Percentiles rank a stretch among this genome's conserved stretches.
phyloP scores from a whole-genome alignment of 2,797 vertebrate genomes.

The Naso thynnoides region DNA sequence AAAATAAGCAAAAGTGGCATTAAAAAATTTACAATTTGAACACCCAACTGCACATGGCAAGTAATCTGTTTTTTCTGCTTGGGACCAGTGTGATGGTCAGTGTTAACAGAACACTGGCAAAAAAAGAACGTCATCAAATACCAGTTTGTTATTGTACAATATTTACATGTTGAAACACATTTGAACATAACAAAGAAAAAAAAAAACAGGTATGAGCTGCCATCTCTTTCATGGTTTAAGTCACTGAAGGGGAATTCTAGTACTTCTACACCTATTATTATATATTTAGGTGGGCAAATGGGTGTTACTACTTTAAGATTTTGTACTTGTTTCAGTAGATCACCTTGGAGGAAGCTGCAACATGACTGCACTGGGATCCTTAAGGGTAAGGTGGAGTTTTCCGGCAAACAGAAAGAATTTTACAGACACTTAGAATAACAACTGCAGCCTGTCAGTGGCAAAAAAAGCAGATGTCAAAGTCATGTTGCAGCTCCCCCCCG shows the following conservation, averaged over 20 bases:
- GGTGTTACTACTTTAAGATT: no score
- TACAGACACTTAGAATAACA: no score
- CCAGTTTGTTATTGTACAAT: slow-evolving; percentile 29
- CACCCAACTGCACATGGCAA: slow-evolving; percentile 28
- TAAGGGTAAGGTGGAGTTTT: no score
- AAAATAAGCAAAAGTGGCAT: slow-evolving; percentile 13
- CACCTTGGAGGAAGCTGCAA: no score
- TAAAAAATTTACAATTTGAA: slow-evolving; percentile 9
- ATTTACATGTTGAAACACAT: slow-evolving; percentile 42
- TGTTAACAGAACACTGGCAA: neutral
- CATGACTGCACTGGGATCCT: no score
- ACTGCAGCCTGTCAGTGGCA: no score
- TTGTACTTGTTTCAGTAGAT: no score
- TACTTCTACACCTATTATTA: no score
- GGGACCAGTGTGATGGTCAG: slow-evolving; percentile 1
- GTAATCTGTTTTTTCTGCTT: neutral
- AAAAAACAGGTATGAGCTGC: slow-evolving; percentile 23
- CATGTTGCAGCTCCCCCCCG: no score
- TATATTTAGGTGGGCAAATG: no score
- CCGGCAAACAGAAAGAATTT: no score
- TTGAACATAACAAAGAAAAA: neutral
- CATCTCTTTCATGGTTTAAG: neutral
- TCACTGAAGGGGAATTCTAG: neutral
- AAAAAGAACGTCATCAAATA: neutral
- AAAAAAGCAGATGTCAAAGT: no score